A percentile compares a stretch with the other conserved stretches of the same genome.
Conservation (phyloP, 2,888 invertebrate genomes). For the Octonoba sinensis region DNA sequence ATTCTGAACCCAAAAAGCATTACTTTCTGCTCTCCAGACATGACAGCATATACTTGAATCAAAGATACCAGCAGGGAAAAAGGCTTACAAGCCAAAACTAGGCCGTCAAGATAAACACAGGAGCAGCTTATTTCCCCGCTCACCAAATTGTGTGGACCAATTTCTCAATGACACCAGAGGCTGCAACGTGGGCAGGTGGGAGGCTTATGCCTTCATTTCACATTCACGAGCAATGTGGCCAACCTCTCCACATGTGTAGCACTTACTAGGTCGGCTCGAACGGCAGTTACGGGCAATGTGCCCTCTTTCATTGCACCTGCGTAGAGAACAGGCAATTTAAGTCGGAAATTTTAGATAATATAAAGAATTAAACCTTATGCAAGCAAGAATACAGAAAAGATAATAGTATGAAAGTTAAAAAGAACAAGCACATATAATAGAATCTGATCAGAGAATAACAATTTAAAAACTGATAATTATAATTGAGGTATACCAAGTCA, state of each 20-base stretch:
- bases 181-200: conserved; percentile 66
- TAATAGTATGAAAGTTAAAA: background rate
- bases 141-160: conserved; percentile 39
- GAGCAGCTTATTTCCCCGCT: conserved; percentile 40
- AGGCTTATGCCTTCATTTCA: conserved; percentile 63
- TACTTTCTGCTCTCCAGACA: conserved; percentile 31
- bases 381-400: conserved; percentile 2
- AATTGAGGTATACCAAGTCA: no score
- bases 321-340: conserved; percentile 19
- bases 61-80: conserved; percentile 30
- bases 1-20: conserved; percentile 14
- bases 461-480: no score
- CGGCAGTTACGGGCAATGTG: conserved; percentile 73
- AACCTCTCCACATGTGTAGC: conserved; percentile 72
- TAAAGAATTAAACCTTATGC: background rate
- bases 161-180: conserved; percentile 61
- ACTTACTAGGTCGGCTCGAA: conserved; percentile 62
- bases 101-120: conserved; percentile 34
- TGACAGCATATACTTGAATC: conserved; percentile 40
- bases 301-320: conserved; percentile 72
- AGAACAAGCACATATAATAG: background rate
- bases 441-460: background rate
- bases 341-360: background rate
- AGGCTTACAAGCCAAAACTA: conserved; percentile 46
- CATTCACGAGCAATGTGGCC: conserved; percentile 73